Evolutionary conservation across 2,888 invertebrate genomes (phyloP).

Genomic region (Lochmaea crataegi): DNA sequence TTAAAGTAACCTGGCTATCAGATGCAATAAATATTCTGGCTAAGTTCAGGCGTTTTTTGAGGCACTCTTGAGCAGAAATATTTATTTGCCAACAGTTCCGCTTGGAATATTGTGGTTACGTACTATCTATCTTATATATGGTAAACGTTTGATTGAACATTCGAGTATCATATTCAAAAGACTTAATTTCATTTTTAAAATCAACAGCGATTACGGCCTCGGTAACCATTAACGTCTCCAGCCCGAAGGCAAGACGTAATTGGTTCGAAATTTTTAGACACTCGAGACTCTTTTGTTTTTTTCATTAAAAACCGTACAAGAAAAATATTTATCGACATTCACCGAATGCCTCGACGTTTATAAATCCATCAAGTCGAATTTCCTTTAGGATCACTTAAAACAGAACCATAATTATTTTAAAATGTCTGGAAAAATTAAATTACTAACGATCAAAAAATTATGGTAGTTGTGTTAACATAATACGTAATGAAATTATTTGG

Average conservation of each 20-base stretch:
- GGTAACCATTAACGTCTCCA: not conserved
- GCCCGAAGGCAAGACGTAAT: constrained; percentile 26
- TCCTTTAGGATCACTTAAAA: constrained; percentile 16
- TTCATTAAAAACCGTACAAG: constrained; percentile 21
- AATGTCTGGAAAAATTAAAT: constrained; percentile 34
- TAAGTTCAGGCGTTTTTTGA: no score
- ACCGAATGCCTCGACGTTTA: constrained; percentile 41
- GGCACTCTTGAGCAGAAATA: no score
- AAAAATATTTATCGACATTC: constrained; percentile 40
- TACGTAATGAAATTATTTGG: constrained; percentile 30
- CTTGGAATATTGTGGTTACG: no score
- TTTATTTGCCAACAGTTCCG: no score
- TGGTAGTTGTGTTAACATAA: constrained; percentile 34
- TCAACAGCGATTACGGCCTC: constrained; percentile 3
- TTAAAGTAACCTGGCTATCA: no score
- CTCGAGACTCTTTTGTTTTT: constrained; percentile 31
- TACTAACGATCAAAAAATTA: constrained; percentile 33
- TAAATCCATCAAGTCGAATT: constrained; percentile 38
- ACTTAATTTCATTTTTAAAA: not conserved
- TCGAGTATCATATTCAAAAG: not conserved
- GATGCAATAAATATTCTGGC: no score
- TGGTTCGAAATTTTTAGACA: constrained; percentile 37
- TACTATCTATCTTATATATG: no score
- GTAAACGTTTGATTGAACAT: not conserved
- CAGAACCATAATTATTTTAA: constrained; percentile 35